Evolutionary conservation across 2,113 vertebrate species (phyloP).

Genomic region (Tychaedon coryphoeus): DNA sequence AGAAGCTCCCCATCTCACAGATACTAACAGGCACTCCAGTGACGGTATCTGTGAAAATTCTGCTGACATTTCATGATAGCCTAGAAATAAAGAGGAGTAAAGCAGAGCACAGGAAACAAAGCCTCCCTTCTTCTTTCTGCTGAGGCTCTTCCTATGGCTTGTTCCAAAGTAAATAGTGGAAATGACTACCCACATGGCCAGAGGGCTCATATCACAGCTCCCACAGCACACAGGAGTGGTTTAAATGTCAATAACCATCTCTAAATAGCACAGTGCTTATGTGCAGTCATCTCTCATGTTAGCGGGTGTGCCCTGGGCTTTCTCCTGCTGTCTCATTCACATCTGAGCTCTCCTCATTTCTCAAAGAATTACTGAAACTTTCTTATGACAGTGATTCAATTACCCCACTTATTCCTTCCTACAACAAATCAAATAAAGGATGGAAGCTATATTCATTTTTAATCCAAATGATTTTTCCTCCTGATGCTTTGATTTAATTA

Average conservation of each 20-base stretch:
- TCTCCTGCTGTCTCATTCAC: not conserved
- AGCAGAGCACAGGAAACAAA: not conserved
- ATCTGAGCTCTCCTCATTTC: slow-evolving; percentile 6
- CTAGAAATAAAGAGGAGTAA: not conserved
- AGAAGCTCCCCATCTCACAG: not conserved
- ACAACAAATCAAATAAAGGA: slow-evolving; percentile 58
- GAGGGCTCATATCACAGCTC: not conserved
- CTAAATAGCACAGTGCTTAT: not conserved
- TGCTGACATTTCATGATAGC: not conserved
- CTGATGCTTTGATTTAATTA: slow-evolving; percentile 62
- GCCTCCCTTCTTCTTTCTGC: not conserved
- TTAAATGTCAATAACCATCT: slow-evolving; percentile 19
- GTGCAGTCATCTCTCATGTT: not conserved
- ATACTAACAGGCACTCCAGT: not conserved
- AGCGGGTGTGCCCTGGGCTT: not conserved
- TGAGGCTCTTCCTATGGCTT: not conserved
- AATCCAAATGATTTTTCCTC: slow-evolving; percentile 49
- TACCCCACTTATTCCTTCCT: slow-evolving; percentile 46
- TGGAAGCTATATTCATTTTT: slow-evolving; percentile 55
- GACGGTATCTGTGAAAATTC: not conserved
- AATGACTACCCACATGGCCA: not conserved
- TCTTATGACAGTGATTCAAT: slow-evolving; percentile 29
- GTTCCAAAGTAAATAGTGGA: not conserved
- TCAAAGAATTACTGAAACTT: slow-evolving; percentile 48
- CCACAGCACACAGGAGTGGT: not conserved